phyloP scores from a whole-genome alignment of 2,888 invertebrate species.

The Steinernema carpocapsae region DNA sequence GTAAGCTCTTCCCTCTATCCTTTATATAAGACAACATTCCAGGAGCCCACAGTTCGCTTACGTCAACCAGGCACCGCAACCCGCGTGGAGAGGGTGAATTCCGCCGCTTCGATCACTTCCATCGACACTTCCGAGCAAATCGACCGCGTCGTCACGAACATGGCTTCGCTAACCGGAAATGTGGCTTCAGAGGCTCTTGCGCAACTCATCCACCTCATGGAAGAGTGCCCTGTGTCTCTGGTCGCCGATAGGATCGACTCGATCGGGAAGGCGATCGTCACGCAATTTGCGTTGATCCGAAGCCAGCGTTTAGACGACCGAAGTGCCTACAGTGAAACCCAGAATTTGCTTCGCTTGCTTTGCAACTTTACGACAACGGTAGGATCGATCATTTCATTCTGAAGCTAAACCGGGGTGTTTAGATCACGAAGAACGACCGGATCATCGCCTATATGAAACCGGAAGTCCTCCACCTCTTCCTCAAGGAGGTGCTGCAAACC shows the following conservation, averaged over 20 bases:
- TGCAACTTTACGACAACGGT: slow-evolving; percentile 47
- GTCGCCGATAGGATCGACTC: slow-evolving; percentile 35
- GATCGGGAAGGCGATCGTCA: slow-evolving; percentile 47
- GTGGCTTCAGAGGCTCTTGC: neutral
- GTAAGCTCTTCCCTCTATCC: neutral
- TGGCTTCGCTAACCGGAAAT: neutral
- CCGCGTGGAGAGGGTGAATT: slow-evolving; percentile 38
- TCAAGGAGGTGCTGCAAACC: slow-evolving; percentile 8
- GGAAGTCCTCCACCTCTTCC: neutral
- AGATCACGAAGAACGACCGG: neutral
- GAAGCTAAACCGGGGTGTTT: neutral
- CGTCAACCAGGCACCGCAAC: slow-evolving; percentile 8
- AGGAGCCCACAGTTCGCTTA: slow-evolving; percentile 42
- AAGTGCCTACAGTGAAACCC: slow-evolving; percentile 40
- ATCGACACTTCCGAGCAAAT: slow-evolving; percentile 51
- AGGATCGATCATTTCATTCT: slow-evolving; percentile 15
- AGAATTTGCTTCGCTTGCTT: slow-evolving; percentile 41
- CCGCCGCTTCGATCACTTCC: slow-evolving; percentile 41
- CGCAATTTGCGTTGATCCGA: slow-evolving; percentile 50
- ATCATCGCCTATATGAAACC: neutral
- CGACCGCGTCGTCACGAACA: slow-evolving; percentile 48
- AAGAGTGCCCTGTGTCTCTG: neutral
- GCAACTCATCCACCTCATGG: neutral
- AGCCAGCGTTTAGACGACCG: slow-evolving; percentile 44
- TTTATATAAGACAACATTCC: neutral